Evolutionary conservation across 2,888 invertebrate genomes (phyloP).

Genomic region (Xiphydria camelus): DNA sequence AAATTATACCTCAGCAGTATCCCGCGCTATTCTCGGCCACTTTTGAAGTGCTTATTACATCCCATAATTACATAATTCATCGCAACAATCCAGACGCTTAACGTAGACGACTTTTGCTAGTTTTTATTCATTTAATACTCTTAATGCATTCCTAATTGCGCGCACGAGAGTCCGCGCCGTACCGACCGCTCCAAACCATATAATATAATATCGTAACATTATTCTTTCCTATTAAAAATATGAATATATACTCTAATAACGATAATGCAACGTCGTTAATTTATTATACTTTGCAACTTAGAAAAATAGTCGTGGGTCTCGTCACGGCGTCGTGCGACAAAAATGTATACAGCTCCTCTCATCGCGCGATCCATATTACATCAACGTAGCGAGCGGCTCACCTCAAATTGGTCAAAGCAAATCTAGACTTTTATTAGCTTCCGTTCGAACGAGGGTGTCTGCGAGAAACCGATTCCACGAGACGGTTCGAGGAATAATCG

Average conservation of each 20-base stretch:
- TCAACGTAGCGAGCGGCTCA: no score
- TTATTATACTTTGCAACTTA: conserved; percentile 57
- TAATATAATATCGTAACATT: conserved; percentile 44
- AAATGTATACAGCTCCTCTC: no score
- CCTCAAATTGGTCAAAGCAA: no score
- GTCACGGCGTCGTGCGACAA: conserved; percentile 44
- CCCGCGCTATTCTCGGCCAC: no score
- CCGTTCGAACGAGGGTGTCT: no score
- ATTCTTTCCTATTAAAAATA: conserved; percentile 52
- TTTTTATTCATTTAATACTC: conserved; percentile 15
- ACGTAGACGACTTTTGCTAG: conserved; percentile 10
- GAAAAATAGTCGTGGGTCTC: conserved; percentile 53
- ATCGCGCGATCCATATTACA: no score
- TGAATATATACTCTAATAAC: conserved; percentile 56
- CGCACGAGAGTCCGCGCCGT: conserved; percentile 4
- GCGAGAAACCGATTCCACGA: no score
- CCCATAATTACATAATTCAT: no score
- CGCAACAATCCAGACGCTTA: background rate
- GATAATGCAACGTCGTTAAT: conserved; percentile 57
- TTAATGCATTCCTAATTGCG: conserved; percentile 17
- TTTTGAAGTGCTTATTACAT: no score
- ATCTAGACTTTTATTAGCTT: no score
- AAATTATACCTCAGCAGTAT: no score
- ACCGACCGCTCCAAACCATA: conserved; percentile 20
- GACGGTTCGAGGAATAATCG: no score